phyloP scores from a whole-genome alignment of 2,113 vertebrate species.

The Melospiza melodia region DNA sequence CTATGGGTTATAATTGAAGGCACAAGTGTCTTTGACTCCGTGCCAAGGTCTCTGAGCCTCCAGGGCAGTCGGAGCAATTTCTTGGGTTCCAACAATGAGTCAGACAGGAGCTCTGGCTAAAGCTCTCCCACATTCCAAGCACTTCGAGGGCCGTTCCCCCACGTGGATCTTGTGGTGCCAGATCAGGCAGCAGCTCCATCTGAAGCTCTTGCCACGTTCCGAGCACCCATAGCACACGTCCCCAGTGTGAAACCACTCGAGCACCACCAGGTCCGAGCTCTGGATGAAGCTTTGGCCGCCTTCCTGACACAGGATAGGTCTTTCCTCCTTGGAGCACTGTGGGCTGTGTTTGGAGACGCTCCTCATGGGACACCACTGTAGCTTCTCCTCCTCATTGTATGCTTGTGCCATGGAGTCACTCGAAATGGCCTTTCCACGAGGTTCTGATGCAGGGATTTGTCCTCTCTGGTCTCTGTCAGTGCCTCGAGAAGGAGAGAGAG shows the following conservation, averaged over 20 bases:
- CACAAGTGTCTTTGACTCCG: too few relatives aligned
- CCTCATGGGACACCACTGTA: not conserved
- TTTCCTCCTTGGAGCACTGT: not conserved
- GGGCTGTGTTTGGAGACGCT: not conserved
- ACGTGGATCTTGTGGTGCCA: not conserved
- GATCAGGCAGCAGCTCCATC: not conserved
- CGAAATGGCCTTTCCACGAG: not conserved
- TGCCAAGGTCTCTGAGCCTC: too few relatives aligned
- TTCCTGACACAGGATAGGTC: not conserved
- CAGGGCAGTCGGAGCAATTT: too few relatives aligned
- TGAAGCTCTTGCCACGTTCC: not conserved
- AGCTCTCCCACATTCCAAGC: not conserved
- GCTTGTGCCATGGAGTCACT: not conserved
- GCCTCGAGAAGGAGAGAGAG: not conserved
- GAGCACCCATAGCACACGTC: not conserved
- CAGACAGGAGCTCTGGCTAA: not conserved
- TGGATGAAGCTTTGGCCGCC: not conserved
- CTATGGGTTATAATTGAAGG: too few relatives aligned
- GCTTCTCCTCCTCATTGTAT: not conserved
- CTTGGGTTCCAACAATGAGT: too few relatives aligned
- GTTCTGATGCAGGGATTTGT: not conserved
- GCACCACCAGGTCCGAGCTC: not conserved
- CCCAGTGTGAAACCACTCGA: not conserved
- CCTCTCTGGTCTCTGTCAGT: not conserved
- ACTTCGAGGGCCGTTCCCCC: not conserved